phyloP scores from a whole-genome alignment of 2,797 vertebrate species.

The Cuculus canorus region DNA sequence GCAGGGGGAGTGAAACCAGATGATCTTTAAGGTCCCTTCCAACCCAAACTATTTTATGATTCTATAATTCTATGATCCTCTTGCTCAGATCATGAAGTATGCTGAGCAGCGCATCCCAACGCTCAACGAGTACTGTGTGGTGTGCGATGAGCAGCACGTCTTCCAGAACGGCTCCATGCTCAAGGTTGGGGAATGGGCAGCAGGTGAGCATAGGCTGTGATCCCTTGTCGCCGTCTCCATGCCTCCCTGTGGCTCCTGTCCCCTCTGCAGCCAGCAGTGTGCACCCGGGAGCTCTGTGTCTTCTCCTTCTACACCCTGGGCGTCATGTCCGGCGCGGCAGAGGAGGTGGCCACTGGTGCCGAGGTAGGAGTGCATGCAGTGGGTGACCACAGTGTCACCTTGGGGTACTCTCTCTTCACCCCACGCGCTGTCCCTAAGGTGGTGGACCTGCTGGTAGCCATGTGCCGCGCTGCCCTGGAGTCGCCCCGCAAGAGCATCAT shows the following conservation, averaged over 20 bases:
- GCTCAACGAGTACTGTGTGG: slow-evolving; percentile 97
- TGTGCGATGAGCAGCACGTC: slow-evolving; percentile 98
- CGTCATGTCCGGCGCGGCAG: slow-evolving; percentile 97
- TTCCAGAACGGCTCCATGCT: slow-evolving; percentile 99
- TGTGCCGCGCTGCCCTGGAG: slow-evolving; percentile 98
- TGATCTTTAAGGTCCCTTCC: no score
- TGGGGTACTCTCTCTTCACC: not conserved
- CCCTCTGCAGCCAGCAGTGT: slow-evolving; percentile 89
- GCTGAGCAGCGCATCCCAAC: slow-evolving; percentile 98
- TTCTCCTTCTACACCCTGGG: slow-evolving; percentile 99
- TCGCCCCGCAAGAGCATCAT: slow-evolving; percentile 99
- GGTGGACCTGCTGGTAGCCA: slow-evolving; percentile 95
- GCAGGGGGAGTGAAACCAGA: no score
- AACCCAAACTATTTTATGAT: no score
- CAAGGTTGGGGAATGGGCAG: slow-evolving; percentile 81
- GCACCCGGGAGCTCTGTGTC: slow-evolving; percentile 96
- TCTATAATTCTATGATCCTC: not conserved
- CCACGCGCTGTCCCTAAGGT: slow-evolving; percentile 77
- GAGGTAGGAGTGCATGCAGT: slow-evolving; percentile 77
- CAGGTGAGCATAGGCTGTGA: rapidly evolving
- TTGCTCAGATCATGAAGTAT: slow-evolving; percentile 95
- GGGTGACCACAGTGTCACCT: rapidly evolving
- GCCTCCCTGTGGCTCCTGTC: not conserved
- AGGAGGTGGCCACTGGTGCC: slow-evolving; percentile 96
- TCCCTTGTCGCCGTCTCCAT: rapidly evolving